Percentiles rank a stretch among this genome's conserved stretches.
Conservation (phyloP, 2,888 invertebrate species). For the Amphiduros pacificus region DNA sequence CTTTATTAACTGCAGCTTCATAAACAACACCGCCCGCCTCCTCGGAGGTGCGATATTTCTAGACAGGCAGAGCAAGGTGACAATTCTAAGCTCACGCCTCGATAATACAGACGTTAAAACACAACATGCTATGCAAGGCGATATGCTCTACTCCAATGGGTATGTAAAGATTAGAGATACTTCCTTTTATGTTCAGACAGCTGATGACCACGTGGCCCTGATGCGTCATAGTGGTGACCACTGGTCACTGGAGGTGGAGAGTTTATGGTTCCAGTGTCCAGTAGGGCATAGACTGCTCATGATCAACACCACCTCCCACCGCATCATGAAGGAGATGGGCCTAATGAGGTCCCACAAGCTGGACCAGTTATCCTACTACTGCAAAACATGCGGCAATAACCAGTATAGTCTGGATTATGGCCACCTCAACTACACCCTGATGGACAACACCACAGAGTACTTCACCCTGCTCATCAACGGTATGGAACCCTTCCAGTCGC, state of each 20-base stretch:
- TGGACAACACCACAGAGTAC: conserved; percentile 13
- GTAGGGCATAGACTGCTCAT: conserved; percentile 20
- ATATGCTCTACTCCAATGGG: conserved; percentile 24
- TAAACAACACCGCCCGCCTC: conserved; percentile 17
- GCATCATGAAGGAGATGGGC: conserved; percentile 10
- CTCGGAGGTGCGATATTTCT: conserved; percentile 25
- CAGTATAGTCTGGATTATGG: conserved; percentile 25
- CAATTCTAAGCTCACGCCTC: conserved; percentile 2
- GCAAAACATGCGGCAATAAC: conserved; percentile 23
- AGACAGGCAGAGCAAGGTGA: neutral
- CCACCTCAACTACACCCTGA: conserved; percentile 21
- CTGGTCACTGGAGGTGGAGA: conserved; percentile 24
- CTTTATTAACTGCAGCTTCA: conserved; percentile 16
- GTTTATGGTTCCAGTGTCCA: conserved; percentile 22
- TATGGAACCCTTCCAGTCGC: conserved; percentile 8
- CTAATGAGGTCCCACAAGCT: conserved; percentile 22
- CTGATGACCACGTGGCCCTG: conserved; percentile 17
- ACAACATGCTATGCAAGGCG: conserved; percentile 19
- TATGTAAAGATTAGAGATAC: conserved; percentile 3
- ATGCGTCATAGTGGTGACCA: conserved; percentile 19
- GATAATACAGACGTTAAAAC: conserved; percentile 12
- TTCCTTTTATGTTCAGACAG: conserved; percentile 2
- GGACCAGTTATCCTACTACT: conserved; percentile 26
- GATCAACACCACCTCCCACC: conserved; percentile 22
- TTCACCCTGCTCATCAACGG: conserved; percentile 19